Percentiles rank a stretch among this genome's conserved stretches.
Evolutionary conservation across 2,888 invertebrate species (phyloP).

Genomic region (Maniola hyperantus): DNA sequence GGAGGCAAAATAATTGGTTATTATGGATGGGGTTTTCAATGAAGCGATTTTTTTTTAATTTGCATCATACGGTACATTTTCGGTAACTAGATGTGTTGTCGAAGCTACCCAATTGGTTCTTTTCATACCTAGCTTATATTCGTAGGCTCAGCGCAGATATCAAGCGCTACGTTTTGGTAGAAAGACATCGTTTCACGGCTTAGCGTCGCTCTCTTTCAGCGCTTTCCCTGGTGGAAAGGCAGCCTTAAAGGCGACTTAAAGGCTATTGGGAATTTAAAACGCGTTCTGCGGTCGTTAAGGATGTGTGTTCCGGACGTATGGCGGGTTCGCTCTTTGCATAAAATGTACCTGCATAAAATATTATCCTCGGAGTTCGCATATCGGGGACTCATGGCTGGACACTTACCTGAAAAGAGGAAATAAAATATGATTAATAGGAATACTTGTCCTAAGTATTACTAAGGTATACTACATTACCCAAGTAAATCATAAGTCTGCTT

Average conservation of each 20-base stretch:
- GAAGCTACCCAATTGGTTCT: no score
- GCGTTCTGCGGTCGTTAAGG: constrained; percentile 68
- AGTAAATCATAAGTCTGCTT: no score
- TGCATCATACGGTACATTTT: no score
- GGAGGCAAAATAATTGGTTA: no score
- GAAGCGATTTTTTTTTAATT: no score
- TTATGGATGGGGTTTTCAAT: no score
- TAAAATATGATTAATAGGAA: constrained; percentile 17
- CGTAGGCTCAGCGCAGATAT: no score
- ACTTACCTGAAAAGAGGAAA: constrained; percentile 70
- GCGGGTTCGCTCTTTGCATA: constrained; percentile 27
- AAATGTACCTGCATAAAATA: constrained; percentile 27
- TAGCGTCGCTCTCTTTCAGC: not conserved
- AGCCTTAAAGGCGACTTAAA: constrained; percentile 36
- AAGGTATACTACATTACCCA: not conserved
- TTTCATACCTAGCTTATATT: no score
- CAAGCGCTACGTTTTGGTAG: no score
- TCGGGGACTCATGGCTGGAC: constrained; percentile 30
- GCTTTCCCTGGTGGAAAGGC: not conserved
- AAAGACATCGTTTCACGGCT: not conserved
- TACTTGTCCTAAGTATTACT: not conserved
- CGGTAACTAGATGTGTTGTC: no score
- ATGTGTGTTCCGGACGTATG: constrained; percentile 51
- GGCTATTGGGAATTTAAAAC: constrained; percentile 61
- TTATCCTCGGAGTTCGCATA: constrained; percentile 3